phyloP scores from a whole-genome alignment of 23 tunicate species.

The Botrylloides violaceus region DNA sequence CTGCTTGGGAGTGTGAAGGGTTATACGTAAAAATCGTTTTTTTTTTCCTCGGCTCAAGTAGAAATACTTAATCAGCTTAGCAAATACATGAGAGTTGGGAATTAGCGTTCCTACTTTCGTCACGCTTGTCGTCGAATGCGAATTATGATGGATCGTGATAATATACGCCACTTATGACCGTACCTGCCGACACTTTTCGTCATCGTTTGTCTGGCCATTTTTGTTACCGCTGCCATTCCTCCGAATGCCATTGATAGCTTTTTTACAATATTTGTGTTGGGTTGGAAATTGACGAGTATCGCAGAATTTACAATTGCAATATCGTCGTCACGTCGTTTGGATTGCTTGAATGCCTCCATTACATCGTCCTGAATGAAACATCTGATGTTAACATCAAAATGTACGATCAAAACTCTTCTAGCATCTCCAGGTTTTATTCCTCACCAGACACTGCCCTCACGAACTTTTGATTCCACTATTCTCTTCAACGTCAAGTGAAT shows the following conservation, averaged over 20 bases:
- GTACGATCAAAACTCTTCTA: not conserved
- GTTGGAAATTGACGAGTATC: slow-evolving; percentile 59
- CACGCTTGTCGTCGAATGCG: too few species aligned
- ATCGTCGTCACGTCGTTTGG: slow-evolving; percentile 86
- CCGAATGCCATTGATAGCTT: slow-evolving; percentile 71
- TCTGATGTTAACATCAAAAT: too few species aligned
- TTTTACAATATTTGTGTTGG: slow-evolving; percentile 41
- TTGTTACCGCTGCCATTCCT: slow-evolving; percentile 81
- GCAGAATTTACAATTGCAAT: slow-evolving; percentile 97
- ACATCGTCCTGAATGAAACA: slow-evolving; percentile 64
- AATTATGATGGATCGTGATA: too few species aligned
- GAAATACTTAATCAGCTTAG: too few species aligned
- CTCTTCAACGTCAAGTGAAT: too few species aligned
- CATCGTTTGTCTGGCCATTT: slow-evolving; percentile 54
- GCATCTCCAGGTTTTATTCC: not conserved
- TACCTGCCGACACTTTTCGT: slow-evolving; percentile 59
- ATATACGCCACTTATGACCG: not conserved
- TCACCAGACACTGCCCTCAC: too few species aligned
- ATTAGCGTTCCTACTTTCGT: too few species aligned
- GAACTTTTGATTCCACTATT: too few species aligned
- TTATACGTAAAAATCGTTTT: too few species aligned
- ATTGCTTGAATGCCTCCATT: slow-evolving; percentile 73
- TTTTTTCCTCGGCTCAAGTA: too few species aligned
- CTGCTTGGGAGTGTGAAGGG: too few species aligned
- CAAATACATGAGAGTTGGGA: too few species aligned